Conservation (phyloP, 2,888 invertebrate species). For the Quadriops clusia region DNA sequence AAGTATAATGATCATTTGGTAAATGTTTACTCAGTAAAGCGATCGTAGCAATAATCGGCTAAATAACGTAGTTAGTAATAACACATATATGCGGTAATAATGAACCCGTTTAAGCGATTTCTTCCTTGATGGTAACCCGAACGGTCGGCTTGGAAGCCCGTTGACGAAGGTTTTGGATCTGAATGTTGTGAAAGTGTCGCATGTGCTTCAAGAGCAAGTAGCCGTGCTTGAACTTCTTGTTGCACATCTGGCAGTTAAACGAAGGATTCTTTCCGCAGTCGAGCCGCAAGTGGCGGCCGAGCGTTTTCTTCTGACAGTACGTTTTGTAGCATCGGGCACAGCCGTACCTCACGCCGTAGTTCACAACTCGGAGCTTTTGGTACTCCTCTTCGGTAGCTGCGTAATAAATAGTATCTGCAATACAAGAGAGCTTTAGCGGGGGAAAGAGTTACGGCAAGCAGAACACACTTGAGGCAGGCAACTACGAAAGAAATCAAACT, state of each 20-base stretch:
- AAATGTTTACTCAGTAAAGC: too few species aligned
- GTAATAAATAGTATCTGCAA: conserved; percentile 24
- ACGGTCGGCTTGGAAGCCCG: conserved; percentile 7
- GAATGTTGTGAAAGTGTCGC: conserved; percentile 14
- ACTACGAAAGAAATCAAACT: too few species aligned
- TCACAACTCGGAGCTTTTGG: conserved; percentile 27
- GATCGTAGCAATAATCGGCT: too few species aligned
- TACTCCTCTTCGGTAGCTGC: conserved; percentile 32
- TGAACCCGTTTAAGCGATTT: too few species aligned
- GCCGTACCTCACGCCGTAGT: conserved; percentile 29
- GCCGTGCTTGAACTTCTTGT: conserved; percentile 11
- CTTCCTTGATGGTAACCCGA: too few species aligned
- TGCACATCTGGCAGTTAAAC: conserved; percentile 29
- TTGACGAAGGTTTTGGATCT: conserved; percentile 13
- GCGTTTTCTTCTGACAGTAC: conserved; percentile 33
- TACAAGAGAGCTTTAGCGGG: too few species aligned
- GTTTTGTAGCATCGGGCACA: conserved; percentile 31
- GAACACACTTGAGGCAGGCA: too few species aligned
- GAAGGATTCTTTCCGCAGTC: conserved; percentile 37
- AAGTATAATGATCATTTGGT: too few species aligned
- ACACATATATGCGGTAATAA: too few species aligned
- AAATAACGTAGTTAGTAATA: too few species aligned
- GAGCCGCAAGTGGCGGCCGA: conserved; percentile 36
- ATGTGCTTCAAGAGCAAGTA: conserved; percentile 15
- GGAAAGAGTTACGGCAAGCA: too few species aligned